These are phyloP conservation scores for Spodoptera frugiperda DNA, from an alignment of 1,140 invertebrate genomes.

Conservation along the genomic window DNA sequence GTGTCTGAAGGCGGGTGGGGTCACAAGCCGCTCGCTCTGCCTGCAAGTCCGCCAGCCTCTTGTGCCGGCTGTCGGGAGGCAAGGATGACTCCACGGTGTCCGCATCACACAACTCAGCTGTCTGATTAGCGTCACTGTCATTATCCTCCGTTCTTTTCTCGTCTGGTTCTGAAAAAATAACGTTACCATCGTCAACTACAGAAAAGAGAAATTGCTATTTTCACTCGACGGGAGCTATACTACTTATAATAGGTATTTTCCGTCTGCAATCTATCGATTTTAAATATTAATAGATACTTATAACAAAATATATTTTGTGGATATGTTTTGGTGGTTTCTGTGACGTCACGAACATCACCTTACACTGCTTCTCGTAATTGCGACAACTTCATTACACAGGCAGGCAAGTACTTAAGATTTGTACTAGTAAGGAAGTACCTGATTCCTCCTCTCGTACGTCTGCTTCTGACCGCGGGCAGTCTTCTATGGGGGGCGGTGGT, in stretches of 20 bases:
- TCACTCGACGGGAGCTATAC: too few relatives aligned
- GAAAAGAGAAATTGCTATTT: background rate
- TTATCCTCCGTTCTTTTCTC: constrained; percentile 79
- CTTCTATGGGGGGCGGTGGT: constrained; percentile 57
- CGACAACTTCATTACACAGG: too few relatives aligned
- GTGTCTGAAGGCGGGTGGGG: constrained; percentile 91
- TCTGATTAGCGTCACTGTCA: constrained; percentile 84
- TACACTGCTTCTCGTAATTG: background rate
- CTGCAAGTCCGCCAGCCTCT: constrained; percentile 88
- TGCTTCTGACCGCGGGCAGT: constrained; percentile 69
- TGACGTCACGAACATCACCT: background rate
- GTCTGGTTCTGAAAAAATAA: constrained; percentile 55
- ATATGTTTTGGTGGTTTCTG: too few relatives aligned
- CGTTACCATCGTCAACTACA: background rate
- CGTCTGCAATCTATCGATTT: too few relatives aligned
- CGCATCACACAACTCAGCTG: constrained; percentile 86
- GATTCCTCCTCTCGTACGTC: constrained; percentile 55
- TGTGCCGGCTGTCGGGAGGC: constrained; percentile 88
- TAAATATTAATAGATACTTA: too few relatives aligned
- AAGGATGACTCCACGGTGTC: constrained; percentile 90
- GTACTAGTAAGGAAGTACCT: constrained; percentile 49
- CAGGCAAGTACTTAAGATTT: background rate
- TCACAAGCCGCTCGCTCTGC: constrained; percentile 93
- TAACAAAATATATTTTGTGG: too few relatives aligned
- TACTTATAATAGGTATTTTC: too few relatives aligned